Conservation (phyloP, 2,113 vertebrate species). For the Melozone crissalis region DNA sequence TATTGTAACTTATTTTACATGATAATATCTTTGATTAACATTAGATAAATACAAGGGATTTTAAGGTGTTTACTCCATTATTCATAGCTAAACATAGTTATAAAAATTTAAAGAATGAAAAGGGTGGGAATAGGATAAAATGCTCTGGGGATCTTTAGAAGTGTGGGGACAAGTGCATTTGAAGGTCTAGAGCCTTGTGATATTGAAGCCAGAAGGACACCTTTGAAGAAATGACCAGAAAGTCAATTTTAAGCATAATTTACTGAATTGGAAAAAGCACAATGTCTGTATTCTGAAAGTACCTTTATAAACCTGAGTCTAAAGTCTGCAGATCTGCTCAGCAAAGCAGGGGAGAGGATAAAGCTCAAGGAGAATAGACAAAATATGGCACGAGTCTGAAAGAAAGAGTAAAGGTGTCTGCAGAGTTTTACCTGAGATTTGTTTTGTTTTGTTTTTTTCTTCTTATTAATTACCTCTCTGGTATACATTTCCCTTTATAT, state of each 20-base stretch:
- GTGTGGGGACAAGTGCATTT: background rate
- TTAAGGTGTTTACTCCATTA: background rate
- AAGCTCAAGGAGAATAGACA: background rate
- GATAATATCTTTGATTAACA: background rate
- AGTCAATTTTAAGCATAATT: background rate
- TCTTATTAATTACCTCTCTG: background rate
- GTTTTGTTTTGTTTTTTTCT: background rate
- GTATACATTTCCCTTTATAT: background rate
- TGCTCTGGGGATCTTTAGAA: background rate
- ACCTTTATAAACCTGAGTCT: background rate
- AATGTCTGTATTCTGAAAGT: background rate
- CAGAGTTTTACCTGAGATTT: background rate
- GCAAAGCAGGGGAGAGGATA: background rate
- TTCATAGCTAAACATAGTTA: background rate
- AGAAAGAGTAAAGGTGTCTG: background rate
- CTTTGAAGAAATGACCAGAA: background rate
- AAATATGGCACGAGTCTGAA: background rate
- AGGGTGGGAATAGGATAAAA: background rate
- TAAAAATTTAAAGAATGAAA: background rate
- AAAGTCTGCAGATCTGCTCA: background rate
- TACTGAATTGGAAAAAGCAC: background rate
- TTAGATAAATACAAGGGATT: background rate
- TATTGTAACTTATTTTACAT: background rate
- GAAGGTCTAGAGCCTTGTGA: background rate
- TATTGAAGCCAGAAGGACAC: background rate